Base-by-base conservation (phyloP, 1,140 invertebrate species). In the Papilio machaon region DNA sequence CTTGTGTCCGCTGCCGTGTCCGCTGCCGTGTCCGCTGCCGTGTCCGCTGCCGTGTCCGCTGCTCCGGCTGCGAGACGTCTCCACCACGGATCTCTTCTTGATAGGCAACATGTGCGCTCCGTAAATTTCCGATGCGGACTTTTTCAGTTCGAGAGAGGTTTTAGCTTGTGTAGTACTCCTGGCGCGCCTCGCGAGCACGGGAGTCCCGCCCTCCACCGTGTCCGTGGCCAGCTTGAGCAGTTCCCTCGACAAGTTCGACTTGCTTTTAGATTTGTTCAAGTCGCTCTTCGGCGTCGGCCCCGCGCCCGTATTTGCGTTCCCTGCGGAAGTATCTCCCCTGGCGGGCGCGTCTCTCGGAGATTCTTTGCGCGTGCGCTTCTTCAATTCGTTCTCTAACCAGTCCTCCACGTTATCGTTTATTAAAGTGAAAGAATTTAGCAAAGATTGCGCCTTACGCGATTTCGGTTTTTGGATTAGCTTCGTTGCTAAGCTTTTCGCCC, bases 341-440 rank as follows among this genome's bases (percentile, higher is more conserved):
- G 2, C 23, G 8, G 7, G 10, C 6, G 3, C 10, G 8, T 30
- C 60, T 30, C 19, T 64, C 19, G 60, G 23, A 17, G 73, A 77
- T 0, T 82, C 80, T 43, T 82, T 85, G 0, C 82, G 73, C 52
- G 85, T 73, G 30, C 87, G 82, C 23, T 86, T 88, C 15, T 82
- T 83, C 15, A 92, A 49, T 64, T 92, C 88, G 9, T 85, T 83
- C 73, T 91, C 84, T 1, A 93, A 67, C 93, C 93, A 94, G 15
- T 88, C 84, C 54, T 92, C 88, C 0, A 90, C 89, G 60, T 93
- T 87, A 7, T 81, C 83, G 0, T 85, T 88, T 30, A 91, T 88
- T 7, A 81, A 75, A 38, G 83, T 84, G 2, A 91, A 86, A 8
- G 89, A 88, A 19, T 74, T 78, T 23, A 89, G 86, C 1, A 93